Base-by-base conservation (phyloP, 1,140 invertebrate species). In the Pachyrhynchus sulphureomaculatus region DNA sequence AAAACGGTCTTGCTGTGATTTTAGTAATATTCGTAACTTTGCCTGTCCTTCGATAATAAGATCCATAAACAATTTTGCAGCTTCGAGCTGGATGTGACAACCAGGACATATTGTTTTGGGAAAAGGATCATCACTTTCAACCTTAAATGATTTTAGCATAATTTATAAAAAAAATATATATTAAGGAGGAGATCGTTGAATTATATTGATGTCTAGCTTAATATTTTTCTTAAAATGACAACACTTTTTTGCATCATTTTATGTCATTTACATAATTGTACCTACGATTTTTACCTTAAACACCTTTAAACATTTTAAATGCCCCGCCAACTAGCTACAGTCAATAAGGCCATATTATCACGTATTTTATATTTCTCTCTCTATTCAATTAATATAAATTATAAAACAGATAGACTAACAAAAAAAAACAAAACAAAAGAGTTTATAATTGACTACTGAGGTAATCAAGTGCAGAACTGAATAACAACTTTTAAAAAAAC, bases 81-180 rank as follows among this genome's bases (percentile, higher is more conserved):
- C 81, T 69, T 88, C 86, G 62, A 89, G 66, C 70, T 88, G 86
- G 55, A 88, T 88, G 62, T 86, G 85, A 71, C 88, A 89, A 15
- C 86, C 86, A 2, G 87, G 87, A 72, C 88, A 89, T 67, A 89
- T 87, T 12, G 84, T 86, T 34, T 82, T 78, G 10, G 87, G 87
- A 63, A 86, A 75, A 68, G 84, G 83, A 12, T 84, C 85, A 81
- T 88, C 86, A 75, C 87, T 81, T 57, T 76, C 71, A 39, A 89
- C 78, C 87, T 89, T 62, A 48, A 75, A 67, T 56, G 48, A 20
- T 39, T n/a, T 15, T 26, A 17, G 6, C 12, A 24, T 15, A 13
- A 4, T 59, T 29, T 6, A 13, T 37, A 6, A 37, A 18, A 6
- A 37, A n/a, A 5, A 12, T 4, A 42, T 33, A 18, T 17, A 60